phyloP scores from a whole-genome alignment of 2,797 vertebrate genomes.

The Helarctos malayanus region DNA sequence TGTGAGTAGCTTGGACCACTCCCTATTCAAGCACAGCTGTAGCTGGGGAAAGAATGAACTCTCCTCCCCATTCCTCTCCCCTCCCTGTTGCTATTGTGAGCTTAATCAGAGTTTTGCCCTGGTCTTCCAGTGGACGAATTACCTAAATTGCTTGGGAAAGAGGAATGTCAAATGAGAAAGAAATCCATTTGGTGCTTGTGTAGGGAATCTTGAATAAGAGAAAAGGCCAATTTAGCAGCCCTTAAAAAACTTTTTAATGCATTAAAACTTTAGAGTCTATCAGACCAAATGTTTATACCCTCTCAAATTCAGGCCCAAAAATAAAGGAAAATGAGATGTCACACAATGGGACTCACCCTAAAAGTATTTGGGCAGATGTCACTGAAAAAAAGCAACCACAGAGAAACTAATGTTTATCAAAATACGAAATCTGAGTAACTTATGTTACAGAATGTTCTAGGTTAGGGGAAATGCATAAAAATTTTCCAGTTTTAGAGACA shows the following conservation, averaged over 20 bases:
- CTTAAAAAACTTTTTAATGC: conserved; percentile 18
- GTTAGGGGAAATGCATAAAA: not conserved
- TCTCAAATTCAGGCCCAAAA: conserved; percentile 19
- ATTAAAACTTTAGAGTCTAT: conserved; percentile 32
- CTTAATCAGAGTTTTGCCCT: conserved; percentile 6
- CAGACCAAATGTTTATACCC: conserved; percentile 42
- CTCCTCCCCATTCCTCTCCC: not conserved
- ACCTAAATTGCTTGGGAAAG: not conserved
- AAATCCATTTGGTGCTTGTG: not conserved
- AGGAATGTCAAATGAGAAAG: conserved; percentile 47
- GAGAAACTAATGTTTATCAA: conserved; percentile 35
- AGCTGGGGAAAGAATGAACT: not conserved
- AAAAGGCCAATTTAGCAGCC: conserved; percentile 38
- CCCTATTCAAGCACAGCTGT: not conserved
- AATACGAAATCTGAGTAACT: conserved; percentile 6
- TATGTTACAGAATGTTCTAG: not conserved
- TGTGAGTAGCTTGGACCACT: not conserved
- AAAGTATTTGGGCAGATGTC: not conserved
- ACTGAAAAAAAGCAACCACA: not conserved
- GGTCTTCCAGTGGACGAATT: conserved; percentile 43
- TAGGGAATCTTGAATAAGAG: not conserved
- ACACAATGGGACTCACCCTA: not conserved
- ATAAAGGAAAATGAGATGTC: conserved; percentile 56
- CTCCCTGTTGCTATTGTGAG: not conserved
- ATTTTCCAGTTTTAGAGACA: not conserved